Conservation (phyloP, 2,113 vertebrate genomes). For the Apodemus speciosus region DNA sequence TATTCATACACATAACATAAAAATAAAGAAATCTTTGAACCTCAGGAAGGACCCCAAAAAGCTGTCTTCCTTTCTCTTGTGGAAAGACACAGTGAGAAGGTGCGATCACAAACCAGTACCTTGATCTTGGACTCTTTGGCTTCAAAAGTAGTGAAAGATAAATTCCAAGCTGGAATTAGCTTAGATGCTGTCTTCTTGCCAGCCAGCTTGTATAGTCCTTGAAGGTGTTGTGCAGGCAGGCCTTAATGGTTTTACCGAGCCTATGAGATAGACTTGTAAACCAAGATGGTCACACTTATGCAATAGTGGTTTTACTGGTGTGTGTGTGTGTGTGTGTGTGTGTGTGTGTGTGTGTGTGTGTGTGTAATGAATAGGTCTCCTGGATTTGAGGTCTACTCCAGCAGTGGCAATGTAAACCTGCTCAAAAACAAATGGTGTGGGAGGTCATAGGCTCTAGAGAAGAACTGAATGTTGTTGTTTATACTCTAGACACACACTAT, state of each 20-base stretch:
- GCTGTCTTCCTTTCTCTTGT: background rate
- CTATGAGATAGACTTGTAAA: background rate
- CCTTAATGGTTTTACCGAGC: background rate
- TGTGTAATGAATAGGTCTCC: background rate
- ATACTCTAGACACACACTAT: background rate
- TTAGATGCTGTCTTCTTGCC: background rate
- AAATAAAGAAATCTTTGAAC: background rate
- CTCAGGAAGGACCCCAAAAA: background rate
- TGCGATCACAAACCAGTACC: background rate
- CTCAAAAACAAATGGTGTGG: background rate
- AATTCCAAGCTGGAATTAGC: background rate
- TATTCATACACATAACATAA: background rate
- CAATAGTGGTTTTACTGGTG: background rate
- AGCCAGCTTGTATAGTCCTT: background rate
- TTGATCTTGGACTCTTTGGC: background rate
- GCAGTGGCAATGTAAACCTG: background rate
- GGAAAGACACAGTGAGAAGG: background rate
- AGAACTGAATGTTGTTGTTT: background rate
- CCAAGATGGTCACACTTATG: background rate
- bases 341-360: no score
- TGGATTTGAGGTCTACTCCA: background rate
- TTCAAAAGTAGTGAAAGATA: background rate
- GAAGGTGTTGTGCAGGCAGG: background rate
- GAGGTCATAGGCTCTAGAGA: background rate
- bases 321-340: background rate